A percentile compares a stretch with the other conserved stretches of the same genome.
phyloP scores from a whole-genome alignment of 1,140 invertebrate genomes.

The Mamestra configurata region DNA sequence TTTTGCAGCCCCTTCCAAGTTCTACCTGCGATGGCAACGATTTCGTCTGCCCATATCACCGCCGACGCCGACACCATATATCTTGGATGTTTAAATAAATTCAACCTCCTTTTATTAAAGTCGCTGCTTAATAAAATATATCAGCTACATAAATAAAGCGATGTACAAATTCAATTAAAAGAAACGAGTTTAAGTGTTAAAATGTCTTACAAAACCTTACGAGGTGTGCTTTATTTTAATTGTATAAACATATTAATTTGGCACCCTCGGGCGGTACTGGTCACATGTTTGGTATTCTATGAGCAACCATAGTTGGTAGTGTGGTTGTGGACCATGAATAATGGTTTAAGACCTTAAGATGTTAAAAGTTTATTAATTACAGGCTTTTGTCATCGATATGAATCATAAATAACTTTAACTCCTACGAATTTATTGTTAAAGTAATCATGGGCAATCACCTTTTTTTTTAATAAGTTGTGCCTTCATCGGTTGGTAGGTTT shows the following conservation, averaged over 20 bases:
- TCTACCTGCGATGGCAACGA: too few species aligned
- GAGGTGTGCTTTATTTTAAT: conserved; percentile 16
- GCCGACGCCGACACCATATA: too few species aligned
- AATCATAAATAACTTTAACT: not conserved
- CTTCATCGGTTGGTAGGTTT: too few species aligned
- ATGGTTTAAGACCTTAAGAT: conserved; percentile 2
- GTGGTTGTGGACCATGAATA: not conserved
- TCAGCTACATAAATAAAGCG: conserved; percentile 7
- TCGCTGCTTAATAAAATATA: not conserved
- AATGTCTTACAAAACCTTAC: conserved; percentile 25
- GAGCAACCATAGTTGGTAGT: not conserved
- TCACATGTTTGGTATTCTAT: conserved; percentile 17
- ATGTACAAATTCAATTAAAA: conserved; percentile 38
- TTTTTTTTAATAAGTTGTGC: too few species aligned
- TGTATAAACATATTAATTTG: not conserved
- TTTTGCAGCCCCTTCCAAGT: too few species aligned
- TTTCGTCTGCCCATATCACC: too few species aligned
- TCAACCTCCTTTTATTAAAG: too few species aligned
- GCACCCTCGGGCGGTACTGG: not conserved
- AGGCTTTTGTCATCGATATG: conserved; percentile 10
- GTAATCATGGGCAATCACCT: not conserved
- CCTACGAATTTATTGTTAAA: not conserved
- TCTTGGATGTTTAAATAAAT: too few species aligned
- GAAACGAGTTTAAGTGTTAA: conserved; percentile 32
- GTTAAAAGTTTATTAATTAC: not conserved